phyloP scores from a whole-genome alignment of 2,888 invertebrate species.

The Conops quadrifasciatus region DNA sequence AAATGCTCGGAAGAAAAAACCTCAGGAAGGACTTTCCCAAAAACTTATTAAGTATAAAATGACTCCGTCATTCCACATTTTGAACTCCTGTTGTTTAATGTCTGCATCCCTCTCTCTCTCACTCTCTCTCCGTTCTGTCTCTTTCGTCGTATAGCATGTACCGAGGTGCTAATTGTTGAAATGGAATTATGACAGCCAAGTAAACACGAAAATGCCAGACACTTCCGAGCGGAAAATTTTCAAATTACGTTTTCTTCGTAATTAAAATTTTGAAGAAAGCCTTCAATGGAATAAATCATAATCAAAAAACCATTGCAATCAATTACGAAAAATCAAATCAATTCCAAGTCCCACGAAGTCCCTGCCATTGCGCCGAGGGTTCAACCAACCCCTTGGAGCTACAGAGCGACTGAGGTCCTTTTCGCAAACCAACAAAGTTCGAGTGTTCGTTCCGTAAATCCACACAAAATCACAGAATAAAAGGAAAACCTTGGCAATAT shows the following conservation, averaged over 20 bases:
- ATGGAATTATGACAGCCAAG: no score
- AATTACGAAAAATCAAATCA: slow-evolving; percentile 25
- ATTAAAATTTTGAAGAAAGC: slow-evolving; percentile 9
- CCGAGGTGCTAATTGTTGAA: no score
- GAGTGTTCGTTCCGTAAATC: not conserved
- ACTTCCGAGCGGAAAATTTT: not conserved
- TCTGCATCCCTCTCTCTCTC: no score
- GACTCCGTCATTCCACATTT: no score
- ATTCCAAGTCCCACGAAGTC: slow-evolving; percentile 17
- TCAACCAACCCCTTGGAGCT: not conserved
- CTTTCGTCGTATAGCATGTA: no score
- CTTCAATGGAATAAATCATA: slow-evolving; percentile 23
- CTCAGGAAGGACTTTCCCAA: no score
- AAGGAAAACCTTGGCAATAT: slow-evolving; percentile 20
- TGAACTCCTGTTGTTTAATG: no score
- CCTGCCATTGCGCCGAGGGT: not conserved
- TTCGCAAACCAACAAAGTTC: not conserved
- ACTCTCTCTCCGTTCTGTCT: no score
- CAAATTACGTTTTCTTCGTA: slow-evolving; percentile 4
- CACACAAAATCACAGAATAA: not conserved
- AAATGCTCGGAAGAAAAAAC: no score
- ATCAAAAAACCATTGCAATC: slow-evolving; percentile 33
- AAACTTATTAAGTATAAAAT: no score
- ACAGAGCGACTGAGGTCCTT: no score
- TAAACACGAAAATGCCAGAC: no score